Evolutionary conservation across 2,888 invertebrate genomes (phyloP), one percentile per base, ranked within the genome.

Genomic region (Anorthoa munda): DNA sequence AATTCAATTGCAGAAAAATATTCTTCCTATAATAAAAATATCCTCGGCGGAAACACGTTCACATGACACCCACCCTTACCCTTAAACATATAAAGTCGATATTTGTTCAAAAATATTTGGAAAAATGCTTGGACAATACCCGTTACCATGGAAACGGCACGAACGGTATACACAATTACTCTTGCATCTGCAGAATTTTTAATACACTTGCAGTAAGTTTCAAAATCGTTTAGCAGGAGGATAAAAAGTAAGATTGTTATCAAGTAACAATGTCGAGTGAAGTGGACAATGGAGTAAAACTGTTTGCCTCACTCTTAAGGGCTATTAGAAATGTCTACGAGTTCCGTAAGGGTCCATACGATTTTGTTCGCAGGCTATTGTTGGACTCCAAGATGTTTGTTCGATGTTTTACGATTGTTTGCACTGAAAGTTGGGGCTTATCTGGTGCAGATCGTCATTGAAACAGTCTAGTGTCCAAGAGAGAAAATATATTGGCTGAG

Each of bases 281-380:
- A 94, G 92, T 94, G 94, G 94, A 95, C 95, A 95, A 92, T 92
- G 91, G 92, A 88, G 92, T 93, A 93, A 94, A 94, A 94, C 94
- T 95, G 95, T 95, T 95, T 95, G 95, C 93, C 90, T 92, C 93
- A 92, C 92, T 93, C 94, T 94, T 94, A 92, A 94, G 95, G 92
- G 93, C 94, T 95, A 94, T 95, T 95, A 94, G 92, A 93, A 92
- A 93, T 93, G 95, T 95, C 95, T 95, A 92, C 93, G 93, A 92
- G 92, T 90, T 88, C 85, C 85, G 84, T 90, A 89, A 90, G 90
- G 89, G 88, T 84, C 85, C 82, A 84, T 83, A 84, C 78, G 84
- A 85, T 90, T 91, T 86, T 89, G 90, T 90, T 85, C 87, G 87
- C 66, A 77, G 73, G 71, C 82, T 79, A 86, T 87, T 88, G 88